Conservation (phyloP, 1,140 invertebrate genomes). For the Patella vulgata region DNA sequence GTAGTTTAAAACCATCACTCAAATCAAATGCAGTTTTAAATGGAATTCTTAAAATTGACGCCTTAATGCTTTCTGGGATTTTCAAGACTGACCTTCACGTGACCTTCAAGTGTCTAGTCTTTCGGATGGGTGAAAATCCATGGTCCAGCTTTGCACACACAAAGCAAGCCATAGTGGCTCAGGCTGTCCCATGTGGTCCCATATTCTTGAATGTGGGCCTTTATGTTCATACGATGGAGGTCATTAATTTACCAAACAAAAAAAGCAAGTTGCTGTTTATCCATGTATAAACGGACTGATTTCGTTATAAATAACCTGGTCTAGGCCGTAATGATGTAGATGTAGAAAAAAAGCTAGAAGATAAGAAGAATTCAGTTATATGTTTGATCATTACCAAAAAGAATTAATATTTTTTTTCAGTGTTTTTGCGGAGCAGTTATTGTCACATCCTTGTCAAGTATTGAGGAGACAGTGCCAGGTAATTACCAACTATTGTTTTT, state of each 20-base stretch:
- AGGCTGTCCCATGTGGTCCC: background rate
- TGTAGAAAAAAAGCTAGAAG: no score
- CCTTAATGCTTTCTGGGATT: background rate
- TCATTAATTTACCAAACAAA: no score
- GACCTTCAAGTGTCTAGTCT: background rate
- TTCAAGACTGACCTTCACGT: background rate
- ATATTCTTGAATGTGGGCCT: background rate
- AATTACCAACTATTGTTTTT: conserved; percentile 25
- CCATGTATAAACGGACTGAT: no score
- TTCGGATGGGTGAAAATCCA: background rate
- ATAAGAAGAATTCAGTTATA: no score
- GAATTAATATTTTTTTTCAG: conserved; percentile 36
- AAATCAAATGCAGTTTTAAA: background rate
- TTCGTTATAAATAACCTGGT: no score
- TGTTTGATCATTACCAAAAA: no score
- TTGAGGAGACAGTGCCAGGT: conserved; percentile 93
- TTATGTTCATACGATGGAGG: no score
- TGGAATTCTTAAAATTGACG: background rate
- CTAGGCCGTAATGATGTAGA: no score
- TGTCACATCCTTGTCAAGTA: conserved; percentile 91
- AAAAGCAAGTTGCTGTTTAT: no score
- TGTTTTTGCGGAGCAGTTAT: conserved; percentile 44
- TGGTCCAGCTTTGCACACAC: background rate
- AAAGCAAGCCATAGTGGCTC: background rate
- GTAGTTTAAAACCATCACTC: background rate